phyloP scores from a whole-genome alignment of 2,888 invertebrate genomes.

The Cosmorhoe ocellata region DNA sequence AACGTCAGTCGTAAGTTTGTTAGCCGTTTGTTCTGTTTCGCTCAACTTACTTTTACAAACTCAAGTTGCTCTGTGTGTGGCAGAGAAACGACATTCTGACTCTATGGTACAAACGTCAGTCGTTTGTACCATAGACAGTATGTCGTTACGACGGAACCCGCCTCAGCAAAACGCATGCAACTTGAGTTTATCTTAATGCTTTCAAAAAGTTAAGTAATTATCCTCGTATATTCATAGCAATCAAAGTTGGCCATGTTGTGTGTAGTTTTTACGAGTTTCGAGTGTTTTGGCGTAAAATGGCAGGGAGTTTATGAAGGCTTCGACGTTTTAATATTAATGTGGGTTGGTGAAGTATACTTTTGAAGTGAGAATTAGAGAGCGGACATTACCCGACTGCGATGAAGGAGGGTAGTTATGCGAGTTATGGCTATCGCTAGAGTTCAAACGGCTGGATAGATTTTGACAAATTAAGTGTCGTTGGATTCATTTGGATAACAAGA shows the following conservation, averaged over 20 bases:
- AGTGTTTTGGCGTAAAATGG: conserved; percentile 11
- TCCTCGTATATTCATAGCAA: conserved; percentile 24
- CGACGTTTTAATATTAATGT: conserved; percentile 11
- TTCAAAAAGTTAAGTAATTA: conserved; percentile 27
- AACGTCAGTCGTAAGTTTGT: background rate
- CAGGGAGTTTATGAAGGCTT: conserved; percentile 18
- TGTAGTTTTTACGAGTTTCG: conserved; percentile 26
- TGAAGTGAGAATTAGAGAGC: too few species aligned
- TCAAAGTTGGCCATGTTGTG: conserved; percentile 26
- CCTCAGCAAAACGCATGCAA: conserved; percentile 9
- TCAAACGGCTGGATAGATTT: too few species aligned
- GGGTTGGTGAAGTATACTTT: background rate
- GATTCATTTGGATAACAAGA: too few species aligned
- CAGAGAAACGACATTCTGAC: background rate
- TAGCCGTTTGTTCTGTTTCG: too few species aligned
- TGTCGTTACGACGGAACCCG: too few species aligned
- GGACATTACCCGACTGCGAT: too few species aligned
- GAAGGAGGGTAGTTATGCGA: too few species aligned
- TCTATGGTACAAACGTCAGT: background rate
- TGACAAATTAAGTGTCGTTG: too few species aligned
- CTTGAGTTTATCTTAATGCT: conserved; percentile 22
- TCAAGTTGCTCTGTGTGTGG: too few species aligned
- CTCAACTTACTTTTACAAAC: too few species aligned
- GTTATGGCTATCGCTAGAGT: too few species aligned
- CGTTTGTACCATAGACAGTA: too few species aligned